Evolutionary conservation across 2,113 vertebrate species (phyloP).

Genomic region (Prochilodus magdalenae): DNA sequence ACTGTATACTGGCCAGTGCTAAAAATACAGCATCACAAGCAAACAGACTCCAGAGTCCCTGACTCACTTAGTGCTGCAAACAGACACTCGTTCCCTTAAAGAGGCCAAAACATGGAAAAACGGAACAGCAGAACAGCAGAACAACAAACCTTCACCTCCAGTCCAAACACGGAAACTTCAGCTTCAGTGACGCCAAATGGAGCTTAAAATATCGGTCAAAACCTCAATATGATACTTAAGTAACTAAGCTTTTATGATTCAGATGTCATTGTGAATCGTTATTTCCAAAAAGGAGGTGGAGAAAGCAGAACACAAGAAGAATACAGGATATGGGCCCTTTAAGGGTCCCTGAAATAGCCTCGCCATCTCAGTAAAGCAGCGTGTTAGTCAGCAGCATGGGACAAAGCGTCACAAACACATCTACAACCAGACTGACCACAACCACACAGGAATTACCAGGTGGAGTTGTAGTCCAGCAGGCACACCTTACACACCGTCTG

Average conservation of each 20-base stretch:
- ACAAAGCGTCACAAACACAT: background rate
- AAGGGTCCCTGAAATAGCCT: too few relatives aligned
- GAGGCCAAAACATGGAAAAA: background rate
- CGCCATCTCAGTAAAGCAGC: background rate
- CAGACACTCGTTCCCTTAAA: background rate
- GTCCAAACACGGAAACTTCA: too few relatives aligned
- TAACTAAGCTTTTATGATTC: too few relatives aligned
- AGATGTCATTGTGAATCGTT: too few relatives aligned
- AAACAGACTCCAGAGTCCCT: background rate
- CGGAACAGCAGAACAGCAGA: too few relatives aligned
- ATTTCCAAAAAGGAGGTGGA: background rate
- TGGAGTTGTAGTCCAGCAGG: background rate
- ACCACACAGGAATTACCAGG: background rate
- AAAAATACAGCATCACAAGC: background rate
- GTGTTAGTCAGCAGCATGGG: background rate
- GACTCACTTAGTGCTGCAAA: background rate
- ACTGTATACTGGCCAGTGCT: background rate
- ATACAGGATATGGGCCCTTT: too few relatives aligned
- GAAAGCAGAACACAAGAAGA: background rate
- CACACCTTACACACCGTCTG: background rate
- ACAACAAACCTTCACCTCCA: too few relatives aligned
- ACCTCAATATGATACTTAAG: too few relatives aligned
- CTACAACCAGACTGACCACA: background rate
- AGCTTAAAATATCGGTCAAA: too few relatives aligned
- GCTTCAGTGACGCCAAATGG: too few relatives aligned